Percentiles rank a stretch among this genome's conserved stretches.
Evolutionary conservation across 2,888 invertebrate species (phyloP).

Genomic region (Melikaiella ostensackeni): DNA sequence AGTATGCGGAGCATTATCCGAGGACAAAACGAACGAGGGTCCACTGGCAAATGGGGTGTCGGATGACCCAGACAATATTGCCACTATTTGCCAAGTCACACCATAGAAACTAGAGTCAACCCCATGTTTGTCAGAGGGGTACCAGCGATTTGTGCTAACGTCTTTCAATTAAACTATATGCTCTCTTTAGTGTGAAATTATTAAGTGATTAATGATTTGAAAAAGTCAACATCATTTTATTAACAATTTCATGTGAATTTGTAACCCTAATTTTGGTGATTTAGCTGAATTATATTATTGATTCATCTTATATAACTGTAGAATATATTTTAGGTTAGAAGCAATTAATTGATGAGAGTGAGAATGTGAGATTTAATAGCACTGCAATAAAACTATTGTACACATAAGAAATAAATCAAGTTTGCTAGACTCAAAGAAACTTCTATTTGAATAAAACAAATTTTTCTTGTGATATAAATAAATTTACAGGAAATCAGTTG

Average conservation of each 20-base stretch:
- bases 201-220: not conserved
- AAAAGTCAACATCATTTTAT: not conserved
- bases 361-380: too few species aligned
- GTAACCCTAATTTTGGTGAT: not conserved
- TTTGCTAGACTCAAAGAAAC: too few species aligned
- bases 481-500: too few species aligned
- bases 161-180: constrained; percentile 6
- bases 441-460: too few species aligned
- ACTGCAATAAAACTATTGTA: too few species aligned
- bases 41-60: constrained; percentile 65
- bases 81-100: constrained; percentile 67
- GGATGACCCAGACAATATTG: constrained; percentile 69
- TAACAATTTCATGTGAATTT: too few species aligned
- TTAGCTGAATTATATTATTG: not conserved
- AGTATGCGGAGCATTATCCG: constrained; percentile 57
- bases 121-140: constrained; percentile 17
- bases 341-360: too few species aligned
- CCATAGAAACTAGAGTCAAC: constrained; percentile 14
- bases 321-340: too few species aligned
- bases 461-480: too few species aligned
- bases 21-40: constrained; percentile 51
- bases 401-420: too few species aligned
- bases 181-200: not conserved
- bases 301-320: not conserved
- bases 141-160: not conserved